Evolutionary conservation across 2,797 vertebrate genomes (phyloP).

Genomic region (Tokudaia tokunoshimensis): DNA sequence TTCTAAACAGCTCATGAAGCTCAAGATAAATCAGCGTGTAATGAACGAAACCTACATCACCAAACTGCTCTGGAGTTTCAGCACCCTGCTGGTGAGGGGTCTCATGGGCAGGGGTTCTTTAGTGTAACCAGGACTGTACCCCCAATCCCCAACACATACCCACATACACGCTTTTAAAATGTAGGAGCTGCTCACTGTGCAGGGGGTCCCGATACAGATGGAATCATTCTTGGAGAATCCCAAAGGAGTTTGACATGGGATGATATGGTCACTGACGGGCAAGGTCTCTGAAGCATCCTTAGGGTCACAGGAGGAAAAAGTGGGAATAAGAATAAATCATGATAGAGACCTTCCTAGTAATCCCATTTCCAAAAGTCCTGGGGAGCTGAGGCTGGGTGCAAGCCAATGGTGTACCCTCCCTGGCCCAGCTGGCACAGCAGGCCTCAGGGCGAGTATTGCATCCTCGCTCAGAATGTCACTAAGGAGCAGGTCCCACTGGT

Average conservation of each 20-base stretch:
- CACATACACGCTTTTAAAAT: background rate
- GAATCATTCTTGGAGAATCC: background rate
- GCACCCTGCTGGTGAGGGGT: slow-evolving; percentile 53
- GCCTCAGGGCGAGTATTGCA: background rate
- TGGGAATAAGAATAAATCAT: background rate
- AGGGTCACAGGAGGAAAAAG: background rate
- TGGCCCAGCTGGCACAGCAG: slow-evolving; percentile 25
- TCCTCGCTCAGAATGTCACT: slow-evolving; percentile 66
- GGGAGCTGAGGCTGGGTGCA: background rate
- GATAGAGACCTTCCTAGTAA: background rate
- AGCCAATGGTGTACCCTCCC: background rate
- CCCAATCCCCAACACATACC: background rate
- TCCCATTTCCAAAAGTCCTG: background rate
- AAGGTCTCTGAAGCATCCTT: background rate
- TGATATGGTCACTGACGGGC: background rate
- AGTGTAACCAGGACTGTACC: background rate
- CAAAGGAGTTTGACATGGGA: slow-evolving; percentile 21
- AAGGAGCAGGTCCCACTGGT: slow-evolving; percentile 66
- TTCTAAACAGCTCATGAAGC: slow-evolving; percentile 55
- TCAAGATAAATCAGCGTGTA: background rate
- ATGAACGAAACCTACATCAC: background rate
- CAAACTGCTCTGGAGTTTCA: slow-evolving; percentile 45
- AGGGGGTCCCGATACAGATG: background rate
- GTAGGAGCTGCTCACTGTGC: background rate
- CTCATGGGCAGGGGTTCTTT: background rate